Evolutionary conservation across 2,888 invertebrate species (phyloP).

Genomic region (Drymonia ruficornis): DNA sequence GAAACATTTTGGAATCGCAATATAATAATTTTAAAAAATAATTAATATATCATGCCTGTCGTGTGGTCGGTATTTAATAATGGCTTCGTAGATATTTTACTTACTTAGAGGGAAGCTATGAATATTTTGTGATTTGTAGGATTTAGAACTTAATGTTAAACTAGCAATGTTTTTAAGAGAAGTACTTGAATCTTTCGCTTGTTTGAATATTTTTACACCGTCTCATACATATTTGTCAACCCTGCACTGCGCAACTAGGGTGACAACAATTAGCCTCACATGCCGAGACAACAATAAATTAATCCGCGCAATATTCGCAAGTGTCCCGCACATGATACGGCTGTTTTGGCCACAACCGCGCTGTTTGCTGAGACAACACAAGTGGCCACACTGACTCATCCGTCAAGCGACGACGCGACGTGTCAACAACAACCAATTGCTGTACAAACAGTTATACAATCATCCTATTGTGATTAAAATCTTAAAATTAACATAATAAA

Average conservation of each 20-base stretch:
- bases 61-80: neutral
- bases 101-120: too few species aligned
- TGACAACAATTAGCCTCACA: conserved; percentile 18
- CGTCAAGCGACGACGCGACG: conserved; percentile 21
- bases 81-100: too few species aligned
- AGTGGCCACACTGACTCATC: conserved; percentile 30
- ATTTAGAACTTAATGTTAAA: too few species aligned
- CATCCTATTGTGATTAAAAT: conserved; percentile 25
- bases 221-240: too few species aligned
- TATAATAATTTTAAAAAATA: neutral
- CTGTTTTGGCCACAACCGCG: conserved; percentile 28
- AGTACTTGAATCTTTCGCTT: too few species aligned
- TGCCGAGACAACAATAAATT: conserved; percentile 31
- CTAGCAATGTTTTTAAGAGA: too few species aligned
- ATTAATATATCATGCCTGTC: neutral
- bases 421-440: conserved; percentile 20
- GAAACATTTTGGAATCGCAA: neutral
- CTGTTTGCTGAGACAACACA: conserved; percentile 28
- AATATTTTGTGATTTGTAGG: too few species aligned
- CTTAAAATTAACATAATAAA: conserved; percentile 29
- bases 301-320: conserved; percentile 14
- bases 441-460: conserved; percentile 26
- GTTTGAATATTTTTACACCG: too few species aligned
- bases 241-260: conserved; percentile 6
- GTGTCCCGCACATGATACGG: conserved; percentile 41